Evolutionary conservation across 2,888 invertebrate species (phyloP), one percentile per base, ranked within the genome.

Genomic region (Folsomia manolachei): DNA sequence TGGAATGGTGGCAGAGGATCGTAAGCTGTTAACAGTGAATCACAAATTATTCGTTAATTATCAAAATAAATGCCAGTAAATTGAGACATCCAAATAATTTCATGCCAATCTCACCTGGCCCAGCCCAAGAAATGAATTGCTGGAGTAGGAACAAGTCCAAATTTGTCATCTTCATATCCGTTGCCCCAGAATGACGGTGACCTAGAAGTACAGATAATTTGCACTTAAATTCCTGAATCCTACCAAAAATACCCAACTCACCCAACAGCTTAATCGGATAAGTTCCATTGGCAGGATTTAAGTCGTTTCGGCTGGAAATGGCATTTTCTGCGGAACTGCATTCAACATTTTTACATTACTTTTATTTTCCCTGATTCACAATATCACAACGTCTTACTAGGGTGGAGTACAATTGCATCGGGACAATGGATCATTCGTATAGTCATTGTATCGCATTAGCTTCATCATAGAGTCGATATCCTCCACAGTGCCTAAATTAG

Each of bases 391-490:
- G 56, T 19, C 4, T 56, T 56, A 56, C 56, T 89, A 90, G 0
- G 90, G 90, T 2, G 91, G 91, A 2, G 81, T 82, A 83, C 91
- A 91, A 71, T 86, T 86, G 84, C 91, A 91, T 77, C 85, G 84
- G 27, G 90, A 85, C 71, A 89, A 84, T 7, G 90, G 89, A 83
- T 91, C 91, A 83, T 89, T 85, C 72, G 85, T 85, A 85, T 84
- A 91, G 84, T 91, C 88, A 84, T 91, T 91, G 86, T 90, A 90
- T 64, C 91, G 85, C 87, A 88, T 86, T 80, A 85, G 81, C n/a
- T 65, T 72, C 80, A 87, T 87, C 88, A 91, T 89, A 73, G 87
- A 86, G 56, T 85, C 83, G 63, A 90, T 81, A 82, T 88, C 87
- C 23, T 70, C 81, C 24, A 91, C 88, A 1, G 84, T 85, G 1